Conservation (phyloP, 2,797 vertebrate species). For the Spinus olivaceus region DNA sequence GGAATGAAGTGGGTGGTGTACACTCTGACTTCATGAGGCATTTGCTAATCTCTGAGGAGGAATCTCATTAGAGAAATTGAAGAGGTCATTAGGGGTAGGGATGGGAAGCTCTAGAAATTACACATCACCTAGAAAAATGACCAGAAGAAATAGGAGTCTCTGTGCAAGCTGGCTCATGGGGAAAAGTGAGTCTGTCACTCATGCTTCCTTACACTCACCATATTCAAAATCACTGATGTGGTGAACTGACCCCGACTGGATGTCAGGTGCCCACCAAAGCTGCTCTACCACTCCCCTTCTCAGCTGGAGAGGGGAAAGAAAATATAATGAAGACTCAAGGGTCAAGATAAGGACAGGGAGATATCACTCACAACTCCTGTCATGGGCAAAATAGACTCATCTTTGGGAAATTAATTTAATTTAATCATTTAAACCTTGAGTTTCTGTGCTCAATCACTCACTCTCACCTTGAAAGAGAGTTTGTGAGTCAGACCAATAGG, state of each 20-base stretch:
- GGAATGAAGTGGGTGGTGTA: neutral
- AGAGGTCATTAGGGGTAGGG: neutral
- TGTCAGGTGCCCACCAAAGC: neutral
- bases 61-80: constrained; percentile 31
- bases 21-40: neutral
- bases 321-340: neutral
- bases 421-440: neutral
- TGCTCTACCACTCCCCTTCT: neutral
- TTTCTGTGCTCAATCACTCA: neutral
- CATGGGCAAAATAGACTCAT: neutral
- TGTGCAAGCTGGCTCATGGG: neutral
- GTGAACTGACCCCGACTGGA: neutral
- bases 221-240: neutral
- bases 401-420: neutral
- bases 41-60: constrained; percentile 31
- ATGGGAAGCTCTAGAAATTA: constrained; percentile 3
- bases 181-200: neutral
- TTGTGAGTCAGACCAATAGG: neutral
- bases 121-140: neutral
- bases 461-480: neutral
- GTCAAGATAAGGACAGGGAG: neutral
- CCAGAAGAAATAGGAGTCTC: neutral
- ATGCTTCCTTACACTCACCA: neutral
- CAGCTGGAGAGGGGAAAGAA: neutral
- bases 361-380: neutral